phyloP scores from a whole-genome alignment of 2,113 vertebrate genomes.

The Pelmatolapia mariae region DNA sequence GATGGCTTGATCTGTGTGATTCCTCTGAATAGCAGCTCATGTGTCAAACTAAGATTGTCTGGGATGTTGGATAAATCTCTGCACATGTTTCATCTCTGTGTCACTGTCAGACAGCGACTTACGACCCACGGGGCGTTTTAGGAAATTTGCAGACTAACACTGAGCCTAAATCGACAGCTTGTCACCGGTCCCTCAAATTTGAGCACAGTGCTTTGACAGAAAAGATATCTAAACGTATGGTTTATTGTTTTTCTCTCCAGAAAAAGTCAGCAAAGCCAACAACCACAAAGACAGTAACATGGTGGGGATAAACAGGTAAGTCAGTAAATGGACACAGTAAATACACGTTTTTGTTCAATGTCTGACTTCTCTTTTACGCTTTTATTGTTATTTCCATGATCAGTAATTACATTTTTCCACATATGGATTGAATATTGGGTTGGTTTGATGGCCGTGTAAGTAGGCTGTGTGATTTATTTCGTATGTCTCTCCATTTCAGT shows the following conservation, averaged over 20 bases:
- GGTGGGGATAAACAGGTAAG: conserved; percentile 87
- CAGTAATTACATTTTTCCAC: background rate
- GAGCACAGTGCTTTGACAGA: background rate
- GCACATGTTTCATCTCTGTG: background rate
- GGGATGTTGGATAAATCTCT: background rate
- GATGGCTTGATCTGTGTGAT: background rate
- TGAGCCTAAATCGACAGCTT: background rate
- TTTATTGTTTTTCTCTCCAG: conserved; percentile 64
- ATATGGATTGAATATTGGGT: background rate
- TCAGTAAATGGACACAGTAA: background rate
- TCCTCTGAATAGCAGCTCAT: background rate
- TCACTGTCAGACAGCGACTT: background rate
- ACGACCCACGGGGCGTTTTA: background rate
- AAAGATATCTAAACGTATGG: background rate
- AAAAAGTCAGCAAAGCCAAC: conserved; percentile 99
- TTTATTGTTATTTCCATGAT: background rate
- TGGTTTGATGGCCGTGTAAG: background rate
- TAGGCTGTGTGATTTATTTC: background rate
- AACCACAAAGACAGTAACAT: conserved; percentile 89
- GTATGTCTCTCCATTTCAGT: conserved; percentile 63
- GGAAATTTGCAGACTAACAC: background rate
- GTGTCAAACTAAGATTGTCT: background rate
- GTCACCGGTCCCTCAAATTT: background rate
- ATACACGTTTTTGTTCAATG: background rate
- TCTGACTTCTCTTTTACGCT: background rate